phyloP scores from a whole-genome alignment of 1,140 invertebrate species.

The Tachypleus tridentatus region DNA sequence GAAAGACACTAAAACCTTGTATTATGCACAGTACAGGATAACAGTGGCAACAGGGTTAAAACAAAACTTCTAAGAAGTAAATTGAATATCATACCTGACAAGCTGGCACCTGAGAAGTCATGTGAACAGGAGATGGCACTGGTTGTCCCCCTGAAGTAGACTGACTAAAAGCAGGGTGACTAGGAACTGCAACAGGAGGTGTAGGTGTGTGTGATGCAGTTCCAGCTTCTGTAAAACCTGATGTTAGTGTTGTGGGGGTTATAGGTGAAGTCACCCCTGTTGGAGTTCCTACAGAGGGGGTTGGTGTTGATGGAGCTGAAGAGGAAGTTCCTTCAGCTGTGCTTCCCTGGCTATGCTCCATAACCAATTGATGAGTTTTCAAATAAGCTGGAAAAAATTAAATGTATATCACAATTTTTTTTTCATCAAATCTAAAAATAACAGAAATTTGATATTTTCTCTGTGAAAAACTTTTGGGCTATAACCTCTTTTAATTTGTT shows the following conservation, averaged over 20 bases:
- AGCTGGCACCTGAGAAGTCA: no score
- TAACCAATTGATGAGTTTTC: not conserved
- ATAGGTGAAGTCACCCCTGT: not conserved
- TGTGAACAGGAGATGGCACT: not conserved
- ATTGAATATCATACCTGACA: no score
- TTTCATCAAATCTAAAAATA: no score
- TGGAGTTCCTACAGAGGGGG: not conserved
- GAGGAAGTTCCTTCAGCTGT: not conserved
- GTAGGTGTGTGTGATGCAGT: not conserved
- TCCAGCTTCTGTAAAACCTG: not conserved
- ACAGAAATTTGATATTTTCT: no score
- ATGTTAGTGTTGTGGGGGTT: not conserved
- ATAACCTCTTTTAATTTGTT: no score
- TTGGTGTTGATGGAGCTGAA: not conserved
- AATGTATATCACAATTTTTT: not conserved
- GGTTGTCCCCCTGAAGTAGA: not conserved
- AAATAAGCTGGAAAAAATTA: not conserved
- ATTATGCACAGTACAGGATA: no score
- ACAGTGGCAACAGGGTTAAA: no score
- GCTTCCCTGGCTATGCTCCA: not conserved
- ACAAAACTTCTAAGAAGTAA: no score
- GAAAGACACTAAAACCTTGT: no score
- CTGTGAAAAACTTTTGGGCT: no score
- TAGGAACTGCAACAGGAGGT: not conserved
- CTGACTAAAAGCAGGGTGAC: not conserved